Evolutionary conservation across 2,888 invertebrate species (phyloP).

Genomic region (Drosophila hamatofila): DNA sequence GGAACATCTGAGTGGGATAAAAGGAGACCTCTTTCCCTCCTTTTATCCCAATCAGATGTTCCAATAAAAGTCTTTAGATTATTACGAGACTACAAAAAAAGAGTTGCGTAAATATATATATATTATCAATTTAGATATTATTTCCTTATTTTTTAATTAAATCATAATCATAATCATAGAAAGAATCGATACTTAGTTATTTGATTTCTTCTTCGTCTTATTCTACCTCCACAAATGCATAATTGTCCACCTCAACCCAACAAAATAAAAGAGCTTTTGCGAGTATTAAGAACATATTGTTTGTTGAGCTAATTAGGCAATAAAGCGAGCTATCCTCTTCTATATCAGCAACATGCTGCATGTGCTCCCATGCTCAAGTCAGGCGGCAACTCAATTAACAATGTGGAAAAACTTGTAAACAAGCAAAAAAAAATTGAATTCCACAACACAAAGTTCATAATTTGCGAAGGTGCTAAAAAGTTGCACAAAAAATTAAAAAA

Average conservation of each 20-base stretch:
- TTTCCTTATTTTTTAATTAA: too few species aligned
- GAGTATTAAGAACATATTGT: not conserved
- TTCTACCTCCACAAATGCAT: too few species aligned
- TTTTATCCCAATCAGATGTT: too few species aligned
- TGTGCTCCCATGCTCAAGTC: constrained; percentile 22
- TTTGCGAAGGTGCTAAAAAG: constrained; percentile 80
- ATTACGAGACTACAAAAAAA: too few species aligned
- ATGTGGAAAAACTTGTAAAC: constrained; percentile 55
- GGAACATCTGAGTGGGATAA: constrained; percentile 13
- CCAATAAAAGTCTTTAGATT: too few species aligned
- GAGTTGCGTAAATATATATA: too few species aligned
- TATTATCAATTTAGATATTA: not conserved
- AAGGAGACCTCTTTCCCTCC: too few species aligned
- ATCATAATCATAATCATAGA: too few species aligned
- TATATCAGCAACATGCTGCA: not conserved
- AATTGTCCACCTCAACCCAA: not conserved
- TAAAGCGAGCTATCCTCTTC: constrained; percentile 46
- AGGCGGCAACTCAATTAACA: constrained; percentile 71
- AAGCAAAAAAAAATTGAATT: constrained; percentile 55
- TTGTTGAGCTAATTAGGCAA: constrained; percentile 67
- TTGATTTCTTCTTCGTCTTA: too few species aligned
- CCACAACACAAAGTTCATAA: constrained; percentile 69
- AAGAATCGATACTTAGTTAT: too few species aligned
- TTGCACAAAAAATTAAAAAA: constrained; percentile 76
- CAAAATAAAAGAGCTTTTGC: not conserved